Evolutionary conservation across 1,140 invertebrate genomes (phyloP), one percentile per base, ranked within the genome.

Genomic region (Ceratosolen solmsi): DNA sequence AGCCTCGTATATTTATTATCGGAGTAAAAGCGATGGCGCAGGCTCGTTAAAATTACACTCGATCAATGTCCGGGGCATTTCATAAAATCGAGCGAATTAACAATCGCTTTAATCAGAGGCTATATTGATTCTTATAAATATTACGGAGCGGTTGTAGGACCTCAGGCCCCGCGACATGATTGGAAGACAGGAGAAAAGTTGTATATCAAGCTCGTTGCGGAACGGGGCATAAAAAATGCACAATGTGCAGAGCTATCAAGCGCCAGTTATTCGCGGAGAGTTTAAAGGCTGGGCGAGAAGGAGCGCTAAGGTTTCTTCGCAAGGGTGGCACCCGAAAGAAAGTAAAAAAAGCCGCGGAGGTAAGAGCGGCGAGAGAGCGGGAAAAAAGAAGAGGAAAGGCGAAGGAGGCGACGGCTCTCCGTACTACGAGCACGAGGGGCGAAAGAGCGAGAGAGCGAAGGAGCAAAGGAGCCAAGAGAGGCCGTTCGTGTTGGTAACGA

Each of bases 401-500:
- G 27, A 74, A 41, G 41, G n/a, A 51, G 41, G 25, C 5, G 5
- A 13, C 41, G 41, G n/a, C n/a, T n/a, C n/a, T n/a, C n/a, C n/a
- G 41, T 46, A 13, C 41, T 5, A 13, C 13, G 41, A 46, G 41
- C n/a, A 13, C 13, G 41, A 46, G 41, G 41, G 20, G 68, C 17
- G 38, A n/a, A 17, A 25, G 41, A 13, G 70, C 41, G 27, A 46
- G 22, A 38, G 49, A 30, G 2, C 83, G 82, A 86, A 46, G 79
- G 79, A 74, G 65, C 30, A 41, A 79, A 54, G 33, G 73, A 80
- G 85, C 85, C n/a, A n/a, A 85, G 80, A 84, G 84, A 86, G 86
- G 87, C 85, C 85, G 84, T 89, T 89, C 88, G 88, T 90, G 88
- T 89, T 88, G 86, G 88, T 90, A 90, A 90, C 89, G 88, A 90